Evolutionary conservation across 2,797 vertebrate genomes (phyloP), one percentile per base, ranked within the genome.

Genomic region (Sebastes baramenuke): DNA sequence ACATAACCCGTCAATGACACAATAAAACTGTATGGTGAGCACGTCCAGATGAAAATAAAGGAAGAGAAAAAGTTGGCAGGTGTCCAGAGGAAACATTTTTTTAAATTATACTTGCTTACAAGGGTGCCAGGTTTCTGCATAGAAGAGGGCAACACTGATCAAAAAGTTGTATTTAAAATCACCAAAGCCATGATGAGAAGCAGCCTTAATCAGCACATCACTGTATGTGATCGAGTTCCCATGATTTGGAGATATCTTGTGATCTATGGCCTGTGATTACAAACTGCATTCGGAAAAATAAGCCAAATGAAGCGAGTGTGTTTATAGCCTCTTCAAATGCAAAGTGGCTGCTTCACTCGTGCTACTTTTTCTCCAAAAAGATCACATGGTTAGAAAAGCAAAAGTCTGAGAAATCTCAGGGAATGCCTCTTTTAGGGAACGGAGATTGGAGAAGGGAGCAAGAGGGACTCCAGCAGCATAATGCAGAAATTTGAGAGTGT

Each of bases 1-100:
- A 77, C 58, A 73, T 83, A 85, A 90, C 75, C 56, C 30, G 66
- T 81, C 60, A 79, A 72, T 67, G 59, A 61, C 58, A 46, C 55
- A 56, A 27, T 25, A 24, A 66, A 61, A 14, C 24, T 73, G 46
- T 68, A 16, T n/a, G 55, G 27, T 5, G 27, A 78, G 70, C 25
- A 20, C 54, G 30, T 70, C 61, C 54, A 25, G 58, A 77, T 77
- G 20, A 77, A 85, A 75, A 64, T 27, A 75, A 70, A 67, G 12
- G 52, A 34, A 58, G 68, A 59, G 29, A 85, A 79, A 34, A 62
- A 72, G 38, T 42, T 34, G n/a, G 5, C 5, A 2, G n/a, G 3
- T n/a, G 20, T 36, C 38, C 68, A 60, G 24, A 75, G 27, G 34
- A 67, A 14, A 32, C 24, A 12, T 7, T 80, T 18, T 18, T 80